These are phyloP conservation scores for Microctonus aethiopoides DNA, from an alignment of 2,888 invertebrate genomes.

Conservation along the genomic window DNA sequence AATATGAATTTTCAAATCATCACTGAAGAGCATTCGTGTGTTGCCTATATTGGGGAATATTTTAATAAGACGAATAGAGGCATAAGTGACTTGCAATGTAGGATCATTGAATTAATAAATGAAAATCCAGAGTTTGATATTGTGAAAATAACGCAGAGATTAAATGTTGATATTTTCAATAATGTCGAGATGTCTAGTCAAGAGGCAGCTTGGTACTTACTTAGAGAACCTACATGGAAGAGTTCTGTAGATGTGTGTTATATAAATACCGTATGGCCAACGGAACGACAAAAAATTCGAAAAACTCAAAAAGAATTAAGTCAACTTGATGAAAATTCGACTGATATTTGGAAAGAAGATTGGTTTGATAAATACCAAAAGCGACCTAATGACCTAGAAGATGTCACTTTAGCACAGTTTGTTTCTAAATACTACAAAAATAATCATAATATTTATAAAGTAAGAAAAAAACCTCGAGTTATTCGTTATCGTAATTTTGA, in stretches of 20 bases:
- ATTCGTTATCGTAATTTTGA: slow-evolving; percentile 61
- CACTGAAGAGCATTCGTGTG: slow-evolving; percentile 42
- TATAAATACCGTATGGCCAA: slow-evolving; percentile 50
- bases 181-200: slow-evolving; percentile 22
- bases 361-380: slow-evolving; percentile 64
- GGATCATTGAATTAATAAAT: slow-evolving; percentile 40
- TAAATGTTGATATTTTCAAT: slow-evolving; percentile 20
- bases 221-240: slow-evolving; percentile 15
- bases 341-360: slow-evolving; percentile 64
- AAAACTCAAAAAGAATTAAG: slow-evolving; percentile 53
- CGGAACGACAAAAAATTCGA: slow-evolving; percentile 58
- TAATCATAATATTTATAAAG: slow-evolving; percentile 31
- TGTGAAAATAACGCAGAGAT: slow-evolving; percentile 48
- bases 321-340: slow-evolving; percentile 39
- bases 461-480: slow-evolving; percentile 49
- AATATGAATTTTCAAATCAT: slow-evolving; percentile 46
- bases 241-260: slow-evolving; percentile 39
- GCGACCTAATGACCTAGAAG: slow-evolving; percentile 53
- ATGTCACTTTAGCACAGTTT: slow-evolving; percentile 62
- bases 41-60: slow-evolving; percentile 48
- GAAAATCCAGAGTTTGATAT: slow-evolving; percentile 59
- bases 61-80: slow-evolving; percentile 48
- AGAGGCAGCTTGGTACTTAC: slow-evolving; percentile 21
- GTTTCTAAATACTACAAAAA: slow-evolving; percentile 50
- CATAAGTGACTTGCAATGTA: slow-evolving; percentile 45